Evolutionary conservation across 2,113 vertebrate species (phyloP), one percentile per base, ranked within the genome.

Genomic region (Eira barbara): DNA sequence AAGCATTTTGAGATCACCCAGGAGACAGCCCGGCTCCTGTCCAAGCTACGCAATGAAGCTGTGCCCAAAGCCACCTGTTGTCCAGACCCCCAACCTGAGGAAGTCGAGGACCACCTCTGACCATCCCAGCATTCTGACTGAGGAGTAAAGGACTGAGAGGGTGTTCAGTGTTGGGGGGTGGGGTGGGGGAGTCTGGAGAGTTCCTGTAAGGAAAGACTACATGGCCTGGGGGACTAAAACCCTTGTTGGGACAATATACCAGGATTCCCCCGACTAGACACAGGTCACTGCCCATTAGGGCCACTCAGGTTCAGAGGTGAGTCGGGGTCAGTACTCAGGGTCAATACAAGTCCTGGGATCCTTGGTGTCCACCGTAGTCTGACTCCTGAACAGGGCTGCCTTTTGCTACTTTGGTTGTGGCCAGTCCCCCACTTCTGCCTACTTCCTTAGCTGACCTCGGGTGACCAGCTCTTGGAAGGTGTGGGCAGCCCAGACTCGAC

Each of bases 21-120:
- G 74, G 98, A 99, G 63, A 99, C 98, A 0, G 98, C 98, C 87
- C 74, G 91, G 55, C 98, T 98, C 0, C 76, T 99, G 59, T 98
- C 98, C 0, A 99, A 98, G 86, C 65, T 98, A 23, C 94, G 96
- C 76, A 52, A 39, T 0, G 6, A 71, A 49, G 59, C 95, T 63
- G 82, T 91, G 76, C 79, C 63, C 23, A 97, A 36, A 89, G 90
- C 80, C 87, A 31, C 95, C 95, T 90, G 96, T 27, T 14, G 34
- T 65, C 61, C 13, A 0, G 97, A 82, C 39, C 65, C 97, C 27
- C 97, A 82, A 13, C 71, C 10, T 39, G 86, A 29, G 96, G 99
- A 97, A 45, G 55, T 11, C 0, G 97, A 96, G 76, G 96, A 97
- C 18, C 97, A 69, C 34, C 91, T 98, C 84, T 98, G 92, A 98